Evolutionary conservation across 2,797 vertebrate genomes (phyloP).

Genomic region (Novumbra hubbsi): DNA sequence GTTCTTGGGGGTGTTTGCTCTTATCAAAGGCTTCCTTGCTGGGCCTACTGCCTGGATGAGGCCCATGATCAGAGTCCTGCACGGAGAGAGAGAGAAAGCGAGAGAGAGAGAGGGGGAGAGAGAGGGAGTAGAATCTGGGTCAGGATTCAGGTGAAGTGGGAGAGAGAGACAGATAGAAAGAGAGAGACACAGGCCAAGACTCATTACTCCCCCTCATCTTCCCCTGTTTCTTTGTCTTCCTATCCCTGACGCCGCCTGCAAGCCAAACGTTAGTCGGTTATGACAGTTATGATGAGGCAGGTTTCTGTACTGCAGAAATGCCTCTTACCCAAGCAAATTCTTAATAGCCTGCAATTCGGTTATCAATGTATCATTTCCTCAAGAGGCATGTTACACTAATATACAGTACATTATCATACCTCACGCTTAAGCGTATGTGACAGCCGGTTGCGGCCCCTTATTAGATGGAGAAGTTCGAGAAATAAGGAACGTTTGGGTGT

Average conservation of each 20-base stretch:
- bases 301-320: background rate
- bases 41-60: conserved; percentile 23
- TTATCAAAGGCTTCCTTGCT: conserved; percentile 17
- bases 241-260: background rate
- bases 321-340: background rate
- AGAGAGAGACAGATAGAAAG: background rate
- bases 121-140: conserved; percentile 30
- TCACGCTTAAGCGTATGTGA: background rate
- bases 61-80: conserved; percentile 19
- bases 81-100: background rate
- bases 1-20: conserved; percentile 5
- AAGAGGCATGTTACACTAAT: background rate
- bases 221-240: background rate
- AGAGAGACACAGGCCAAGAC: conserved; percentile 12
- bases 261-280: background rate
- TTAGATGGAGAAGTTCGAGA: background rate
- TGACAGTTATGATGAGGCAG: conserved; percentile 15
- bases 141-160: conserved; percentile 29
- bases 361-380: background rate
- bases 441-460: background rate
- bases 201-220: conserved; percentile 7
- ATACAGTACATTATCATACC: background rate
- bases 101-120: conserved; percentile 1
- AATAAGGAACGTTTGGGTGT: background rate
- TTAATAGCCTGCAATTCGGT: background rate